Conservation (phyloP, 2,797 vertebrate species). For the Leptatherina wallacei region DNA sequence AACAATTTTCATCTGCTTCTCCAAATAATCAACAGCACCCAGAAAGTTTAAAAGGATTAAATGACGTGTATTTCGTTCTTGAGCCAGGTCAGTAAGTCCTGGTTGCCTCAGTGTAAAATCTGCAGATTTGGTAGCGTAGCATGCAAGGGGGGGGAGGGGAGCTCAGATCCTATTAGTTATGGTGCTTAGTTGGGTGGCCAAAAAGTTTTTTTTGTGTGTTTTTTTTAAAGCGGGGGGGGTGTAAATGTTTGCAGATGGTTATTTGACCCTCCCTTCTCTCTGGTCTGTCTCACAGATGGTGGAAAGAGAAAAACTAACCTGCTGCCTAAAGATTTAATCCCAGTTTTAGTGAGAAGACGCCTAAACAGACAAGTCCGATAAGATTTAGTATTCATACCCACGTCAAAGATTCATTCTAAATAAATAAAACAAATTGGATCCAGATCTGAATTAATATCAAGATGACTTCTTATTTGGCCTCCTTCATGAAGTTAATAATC, state of each 20-base stretch:
- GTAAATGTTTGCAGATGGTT: constrained; percentile 24
- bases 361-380: neutral
- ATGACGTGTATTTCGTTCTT: neutral
- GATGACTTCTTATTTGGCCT: neutral
- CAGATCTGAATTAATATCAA: neutral
- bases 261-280: neutral
- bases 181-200: constrained; percentile 2
- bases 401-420: neutral
- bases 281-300: constrained; percentile 6
- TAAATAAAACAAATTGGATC: neutral
- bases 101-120: neutral
- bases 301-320: neutral
- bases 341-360: neutral
- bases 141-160: neutral
- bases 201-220: no score
- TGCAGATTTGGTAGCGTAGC: neutral
- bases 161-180: constrained; percentile 3
- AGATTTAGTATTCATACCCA: neutral
- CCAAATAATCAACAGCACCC: neutral
- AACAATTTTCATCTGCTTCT: neutral
- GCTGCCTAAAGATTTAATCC: neutral
- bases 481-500: no score
- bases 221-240: neutral
- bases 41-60: neutral
- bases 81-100: neutral